Percentiles rank a stretch among this genome's conserved stretches.
These are phyloP conservation scores for Hemibagrus guttatus DNA, from an alignment of 2,797 vertebrate species.

Conservation along the genomic window DNA sequence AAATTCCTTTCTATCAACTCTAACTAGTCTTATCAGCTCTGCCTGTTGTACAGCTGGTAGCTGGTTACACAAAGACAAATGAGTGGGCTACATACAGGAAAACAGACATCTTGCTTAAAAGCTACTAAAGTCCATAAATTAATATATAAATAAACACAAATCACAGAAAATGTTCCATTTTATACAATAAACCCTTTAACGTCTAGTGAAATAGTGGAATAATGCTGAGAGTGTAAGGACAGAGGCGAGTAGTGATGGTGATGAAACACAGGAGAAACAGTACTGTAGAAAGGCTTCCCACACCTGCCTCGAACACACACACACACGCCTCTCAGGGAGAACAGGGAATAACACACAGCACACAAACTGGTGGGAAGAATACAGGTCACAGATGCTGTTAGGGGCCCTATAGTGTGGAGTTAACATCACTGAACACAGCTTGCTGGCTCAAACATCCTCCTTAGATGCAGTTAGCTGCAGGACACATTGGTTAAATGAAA, in stretches of 20 bases:
- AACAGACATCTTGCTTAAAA: background rate
- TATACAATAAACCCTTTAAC: background rate
- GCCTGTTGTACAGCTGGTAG: background rate
- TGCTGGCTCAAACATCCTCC: background rate
- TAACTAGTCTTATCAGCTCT: background rate
- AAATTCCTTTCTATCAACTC: background rate
- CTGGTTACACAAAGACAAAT: background rate
- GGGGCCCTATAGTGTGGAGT: background rate
- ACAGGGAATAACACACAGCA: background rate
- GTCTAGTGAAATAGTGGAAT: background rate
- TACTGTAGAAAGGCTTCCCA: slow-evolving; percentile 27
- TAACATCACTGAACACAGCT: background rate
- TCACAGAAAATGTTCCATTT: background rate
- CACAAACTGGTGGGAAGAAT: background rate
- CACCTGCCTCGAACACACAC: slow-evolving; percentile 27
- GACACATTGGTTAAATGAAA: background rate
- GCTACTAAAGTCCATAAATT: background rate
- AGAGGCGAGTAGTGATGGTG: slow-evolving; percentile 28
- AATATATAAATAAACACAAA: slow-evolving; percentile 11
- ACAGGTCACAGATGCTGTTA: slow-evolving; percentile 4
- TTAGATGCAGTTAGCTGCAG: background rate
- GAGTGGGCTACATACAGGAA: background rate
- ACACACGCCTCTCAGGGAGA: slow-evolving; percentile 23
- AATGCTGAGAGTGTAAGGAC: background rate
- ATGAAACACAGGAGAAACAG: slow-evolving; percentile 51